These are phyloP conservation scores for Rhinichthys klamathensis DNA, from an alignment of 2,113 vertebrate species.

Conservation along the genomic window DNA sequence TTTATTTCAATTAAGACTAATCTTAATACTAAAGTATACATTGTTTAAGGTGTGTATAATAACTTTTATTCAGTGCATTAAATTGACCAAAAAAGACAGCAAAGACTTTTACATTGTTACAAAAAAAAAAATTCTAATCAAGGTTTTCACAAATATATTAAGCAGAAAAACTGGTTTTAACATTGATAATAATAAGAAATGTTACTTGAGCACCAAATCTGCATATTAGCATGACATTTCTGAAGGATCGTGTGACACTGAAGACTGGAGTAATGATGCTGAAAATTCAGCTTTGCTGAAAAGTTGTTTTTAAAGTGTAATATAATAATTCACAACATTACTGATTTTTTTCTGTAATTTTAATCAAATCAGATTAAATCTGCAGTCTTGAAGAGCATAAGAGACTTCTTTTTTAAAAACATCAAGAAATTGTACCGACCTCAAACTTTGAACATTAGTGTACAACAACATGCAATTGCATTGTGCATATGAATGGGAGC, in stretches of 20 bases:
- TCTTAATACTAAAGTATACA: no score
- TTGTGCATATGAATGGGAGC: neutral
- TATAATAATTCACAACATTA: neutral
- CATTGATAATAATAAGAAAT: neutral
- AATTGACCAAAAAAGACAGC: neutral
- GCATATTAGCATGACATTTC: neutral
- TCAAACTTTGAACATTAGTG: neutral
- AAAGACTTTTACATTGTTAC: neutral
- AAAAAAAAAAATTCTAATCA: neutral
- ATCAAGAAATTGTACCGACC: neutral
- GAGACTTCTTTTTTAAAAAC: neutral
- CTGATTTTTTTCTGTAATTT: neutral
- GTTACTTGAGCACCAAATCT: neutral
- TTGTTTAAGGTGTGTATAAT: no score
- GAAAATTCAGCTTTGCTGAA: neutral
- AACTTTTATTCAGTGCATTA: neutral
- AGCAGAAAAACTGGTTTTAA: no score
- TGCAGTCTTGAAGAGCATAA: neutral
- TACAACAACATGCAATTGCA: neutral
- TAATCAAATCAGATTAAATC: neutral
- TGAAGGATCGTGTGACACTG: neutral
- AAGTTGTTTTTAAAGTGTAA: neutral
- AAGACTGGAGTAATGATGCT: neutral
- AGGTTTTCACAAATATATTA: neutral
- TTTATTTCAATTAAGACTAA: no score